A percentile compares a stretch with the other conserved stretches of the same genome.
Conservation (phyloP, 1,140 invertebrate genomes). For the Papilio xuthus region DNA sequence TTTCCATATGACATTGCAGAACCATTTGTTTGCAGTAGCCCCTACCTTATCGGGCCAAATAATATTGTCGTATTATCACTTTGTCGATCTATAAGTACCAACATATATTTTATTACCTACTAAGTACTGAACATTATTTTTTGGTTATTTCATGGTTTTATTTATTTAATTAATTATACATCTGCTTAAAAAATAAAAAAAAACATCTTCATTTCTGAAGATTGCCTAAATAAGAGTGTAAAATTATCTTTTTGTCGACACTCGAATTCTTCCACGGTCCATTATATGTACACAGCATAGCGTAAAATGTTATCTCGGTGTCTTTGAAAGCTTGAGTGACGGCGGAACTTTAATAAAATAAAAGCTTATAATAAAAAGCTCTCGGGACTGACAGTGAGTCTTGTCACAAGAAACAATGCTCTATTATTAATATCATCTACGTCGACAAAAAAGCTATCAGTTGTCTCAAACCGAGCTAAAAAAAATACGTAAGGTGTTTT, state of each 20-base stretch:
- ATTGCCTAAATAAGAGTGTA: neutral
- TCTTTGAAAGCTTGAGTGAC: constrained; percentile 11
- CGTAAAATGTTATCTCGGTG: neutral
- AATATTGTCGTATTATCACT: no score
- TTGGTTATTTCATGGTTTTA: no score
- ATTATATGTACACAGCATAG: neutral
- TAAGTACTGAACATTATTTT: no score
- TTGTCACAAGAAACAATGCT: constrained; percentile 17
- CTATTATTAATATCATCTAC: constrained; percentile 19
- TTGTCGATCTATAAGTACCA: no score
- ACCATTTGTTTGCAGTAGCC: neutral
- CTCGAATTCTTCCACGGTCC: neutral
- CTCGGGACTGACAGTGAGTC: neutral
- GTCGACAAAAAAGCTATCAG: neutral
- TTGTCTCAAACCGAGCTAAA: neutral
- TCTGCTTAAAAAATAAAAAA: neutral
- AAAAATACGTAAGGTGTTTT: neutral
- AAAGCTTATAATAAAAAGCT: no score
- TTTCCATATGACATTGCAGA: neutral
- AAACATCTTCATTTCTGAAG: neutral
- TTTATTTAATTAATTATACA: neutral
- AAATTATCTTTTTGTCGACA: neutral
- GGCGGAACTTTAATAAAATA: constrained; percentile 12
- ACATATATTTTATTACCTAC: no score
- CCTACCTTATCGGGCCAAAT: no score